phyloP scores from a whole-genome alignment of 2,888 invertebrate genomes.

The Isoperla grammatica region DNA sequence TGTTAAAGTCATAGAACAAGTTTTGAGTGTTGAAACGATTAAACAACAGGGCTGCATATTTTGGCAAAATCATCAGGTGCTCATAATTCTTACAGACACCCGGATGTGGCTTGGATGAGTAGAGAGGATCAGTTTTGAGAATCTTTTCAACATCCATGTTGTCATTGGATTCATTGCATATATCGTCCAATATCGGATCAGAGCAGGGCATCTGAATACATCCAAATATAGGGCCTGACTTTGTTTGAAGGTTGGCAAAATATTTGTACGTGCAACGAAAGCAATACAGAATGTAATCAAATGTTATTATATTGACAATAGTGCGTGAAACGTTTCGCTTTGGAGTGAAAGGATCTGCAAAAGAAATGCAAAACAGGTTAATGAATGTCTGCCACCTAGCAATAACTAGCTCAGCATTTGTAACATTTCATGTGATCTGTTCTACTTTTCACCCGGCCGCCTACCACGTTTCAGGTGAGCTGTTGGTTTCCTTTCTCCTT shows the following conservation, averaged over 20 bases:
- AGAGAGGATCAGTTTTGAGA: neutral
- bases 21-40: constrained; percentile 33
- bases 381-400: too few species aligned
- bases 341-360: constrained; percentile 45
- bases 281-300: constrained; percentile 46
- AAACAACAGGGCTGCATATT: constrained; percentile 26
- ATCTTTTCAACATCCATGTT: neutral
- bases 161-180: neutral
- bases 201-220: neutral
- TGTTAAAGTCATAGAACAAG: constrained; percentile 37
- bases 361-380: too few species aligned
- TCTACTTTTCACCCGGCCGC: too few species aligned
- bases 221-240: constrained; percentile 39
- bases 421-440: too few species aligned
- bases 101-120: neutral
- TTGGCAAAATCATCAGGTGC: neutral
- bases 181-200: neutral
- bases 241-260: constrained; percentile 44
- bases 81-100: neutral
- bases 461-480: too few species aligned
- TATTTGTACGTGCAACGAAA: constrained; percentile 45
- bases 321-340: constrained; percentile 46
- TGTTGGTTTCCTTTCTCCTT: too few species aligned
- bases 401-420: too few species aligned
- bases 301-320: constrained; percentile 42